Evolutionary conservation across 2,797 vertebrate genomes (phyloP).

Genomic region (Arvicola amphibius): DNA sequence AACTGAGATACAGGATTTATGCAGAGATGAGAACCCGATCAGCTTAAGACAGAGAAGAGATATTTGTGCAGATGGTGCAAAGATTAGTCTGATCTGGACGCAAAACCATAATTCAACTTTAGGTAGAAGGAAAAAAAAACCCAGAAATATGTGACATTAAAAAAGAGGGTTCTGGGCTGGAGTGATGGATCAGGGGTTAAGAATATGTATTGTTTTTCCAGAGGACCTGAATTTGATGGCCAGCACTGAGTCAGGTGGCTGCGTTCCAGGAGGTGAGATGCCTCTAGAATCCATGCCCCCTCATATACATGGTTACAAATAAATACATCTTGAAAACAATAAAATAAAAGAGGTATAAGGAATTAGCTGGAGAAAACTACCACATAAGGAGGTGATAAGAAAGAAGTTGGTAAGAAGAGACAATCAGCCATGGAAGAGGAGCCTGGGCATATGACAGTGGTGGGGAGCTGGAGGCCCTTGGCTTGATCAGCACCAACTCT

Average conservation of each 20-base stretch:
- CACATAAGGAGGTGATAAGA: neutral
- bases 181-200: neutral
- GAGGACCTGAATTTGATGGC: neutral
- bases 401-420: neutral
- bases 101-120: constrained; percentile 1
- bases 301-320: neutral
- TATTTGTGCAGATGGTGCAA: neutral
- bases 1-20: neutral
- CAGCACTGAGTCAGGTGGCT: neutral
- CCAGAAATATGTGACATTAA: constrained; percentile 19
- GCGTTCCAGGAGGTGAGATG: neutral
- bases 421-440: neutral
- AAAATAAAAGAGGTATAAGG: neutral
- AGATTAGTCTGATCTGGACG: neutral
- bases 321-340: neutral
- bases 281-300: neutral
- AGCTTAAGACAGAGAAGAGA: constrained; percentile 8
- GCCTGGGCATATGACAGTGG: too few species aligned
- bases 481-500: neutral
- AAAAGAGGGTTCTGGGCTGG: neutral
- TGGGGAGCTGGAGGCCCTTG: neutral
- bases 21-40: neutral
- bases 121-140: neutral
- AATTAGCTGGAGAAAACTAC: neutral
- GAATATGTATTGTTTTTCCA: neutral